Base-by-base conservation (phyloP, 2,888 invertebrate species). In the Apomyelois bistriatella region DNA sequence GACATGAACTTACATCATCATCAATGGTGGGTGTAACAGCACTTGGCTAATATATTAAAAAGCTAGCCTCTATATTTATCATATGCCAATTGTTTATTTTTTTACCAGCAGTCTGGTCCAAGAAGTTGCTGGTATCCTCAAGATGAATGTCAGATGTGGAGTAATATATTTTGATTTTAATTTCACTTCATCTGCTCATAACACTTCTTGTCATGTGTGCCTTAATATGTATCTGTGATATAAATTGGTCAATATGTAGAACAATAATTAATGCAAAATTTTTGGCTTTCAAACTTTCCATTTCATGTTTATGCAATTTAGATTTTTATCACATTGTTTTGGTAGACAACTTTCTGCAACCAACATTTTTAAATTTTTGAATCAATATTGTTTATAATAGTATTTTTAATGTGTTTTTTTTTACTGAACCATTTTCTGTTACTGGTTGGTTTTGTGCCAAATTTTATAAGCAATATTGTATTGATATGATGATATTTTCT, bases 201-300 rank as follows among this genome's bases (percentile, higher is more conserved):
- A 65, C 60, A 65, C n/a, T 62, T 57, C 59, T 58, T 62, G 54
- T 69, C 68, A 58, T 60, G 68, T 70, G 83, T 83, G 83, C 83
- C 83, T 83, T 83, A 81, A 63, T 67, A 73, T 73, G 70, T 68
- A 69, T 72, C 78, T 80, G 81, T 82, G 80, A 82, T 50, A 50
- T 81, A 79, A 55, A 65, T 60, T 63, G 57, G 50, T 54, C 54
- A 49, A 48, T 50, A 47, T 22, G 2, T 54, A 37, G 48, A 36
- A 52, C 6, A 49, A 32, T 22, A 46, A 51, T n/a, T 41, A 49
- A 52, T 49, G 22, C 46, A 40, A 35, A 54, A 4, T 9, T 9
- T 37, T 40, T 50, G 6, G 10, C 22, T 50, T 40, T 15, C 15
- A 47, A 47, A 32, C 40, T 41, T 50, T 50, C 40, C 16, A 40